Evolutionary conservation across 2,888 invertebrate species (phyloP), one percentile per base, ranked within the genome.

Genomic region (Hesperia comma): DNA sequence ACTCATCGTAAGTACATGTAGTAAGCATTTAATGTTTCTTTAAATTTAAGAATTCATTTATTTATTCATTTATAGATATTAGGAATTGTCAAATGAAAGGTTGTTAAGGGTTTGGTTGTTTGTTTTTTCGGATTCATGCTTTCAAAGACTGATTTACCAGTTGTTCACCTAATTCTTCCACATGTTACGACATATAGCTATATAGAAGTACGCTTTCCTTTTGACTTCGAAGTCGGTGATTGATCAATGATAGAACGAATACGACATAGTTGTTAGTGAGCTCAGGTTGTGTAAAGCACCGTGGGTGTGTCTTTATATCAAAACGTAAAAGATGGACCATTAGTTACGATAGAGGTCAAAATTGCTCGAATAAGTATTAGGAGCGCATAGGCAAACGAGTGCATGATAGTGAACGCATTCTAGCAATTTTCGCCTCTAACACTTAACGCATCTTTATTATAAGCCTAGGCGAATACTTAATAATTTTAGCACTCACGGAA

Each of bases 261-360:
- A 67, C 60, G 66, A 43, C 53, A 19, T 67, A 67, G 66, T 66
- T 66, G 60, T 66, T 60, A 66, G 53, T 66, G 61, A 84, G 82
- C 75, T 79, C 80, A 78, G 87, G 88, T 88, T 89, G 89, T 89
- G 87, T 83, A 73, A 76, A 79, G 81, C 85, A 84, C 83, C 81
- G 76, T 72, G 77, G 75, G 83, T 85, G 87, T 85, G 84, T 82
- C 78, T 77, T 82, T 87, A 88, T 90, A 91, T 91, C 89, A 87
- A 88, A 85, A 82, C 81, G 89, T 88, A 90, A 90, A 90, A 90
- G 87, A 89, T 85, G 91, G 92, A 92, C 92, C 92, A 92, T 87
- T 88, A 76, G 76, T 77, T 70, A 74, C 64, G 74, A 76, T 77
- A 79, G 79, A 74, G 77, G 76, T 77, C 71, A 74, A 78, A 84